Evolutionary conservation across 1,140 invertebrate genomes (phyloP).

Genomic region (Bombyx mori): ASM3026992v2 NC_085129.1:404501-405000

Average conservation of each 20-base stretch:
- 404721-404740: constrained; percentile 37
- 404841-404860: too few relatives aligned
- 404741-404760: constrained; percentile 41
- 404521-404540: too few relatives aligned
- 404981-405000: too few relatives aligned
- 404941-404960: too few relatives aligned
- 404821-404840: too few relatives aligned
- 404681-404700: constrained; percentile 33
- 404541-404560: background rate
- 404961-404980: too few relatives aligned
- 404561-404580: background rate
- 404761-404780: constrained; percentile 39
- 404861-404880: too few relatives aligned
- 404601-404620: background rate
- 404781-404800: constrained; percentile 45
- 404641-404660: constrained; percentile 17
- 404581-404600: background rate
- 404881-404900: too few relatives aligned
- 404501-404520: too few relatives aligned
- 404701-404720: constrained; percentile 49
- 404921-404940: too few relatives aligned
- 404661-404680: constrained; percentile 41
- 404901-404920: too few relatives aligned
- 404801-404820: too few relatives aligned
- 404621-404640: background rate